These are phyloP conservation scores for Agriopis leucophaearia DNA, from an alignment of 2,888 invertebrate species.

Conservation along the genomic window DNA sequence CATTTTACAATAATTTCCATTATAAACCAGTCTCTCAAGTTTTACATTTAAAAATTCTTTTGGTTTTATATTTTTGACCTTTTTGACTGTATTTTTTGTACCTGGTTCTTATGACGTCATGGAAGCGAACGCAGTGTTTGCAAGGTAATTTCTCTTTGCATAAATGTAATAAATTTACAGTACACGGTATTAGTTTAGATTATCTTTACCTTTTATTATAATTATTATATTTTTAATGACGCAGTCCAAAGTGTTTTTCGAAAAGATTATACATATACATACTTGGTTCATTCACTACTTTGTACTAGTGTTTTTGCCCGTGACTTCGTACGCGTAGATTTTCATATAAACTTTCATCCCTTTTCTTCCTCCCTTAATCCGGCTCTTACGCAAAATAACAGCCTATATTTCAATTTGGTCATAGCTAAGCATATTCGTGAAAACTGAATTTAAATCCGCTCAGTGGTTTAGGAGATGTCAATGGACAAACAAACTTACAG, in stretches of 20 bases:
- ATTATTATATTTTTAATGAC: not conserved
- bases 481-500: no score
- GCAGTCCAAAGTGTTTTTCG: not conserved
- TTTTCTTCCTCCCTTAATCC: no score
- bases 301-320: no score
- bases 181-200: not conserved
- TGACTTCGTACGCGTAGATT: no score
- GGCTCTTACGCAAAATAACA: no score
- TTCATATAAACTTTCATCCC: no score
- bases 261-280: not conserved
- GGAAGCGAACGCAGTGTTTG: not conserved
- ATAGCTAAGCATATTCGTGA: no score
- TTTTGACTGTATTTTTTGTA: slow-evolving; percentile 1
- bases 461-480: no score
- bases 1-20: not conserved
- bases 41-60: not conserved
- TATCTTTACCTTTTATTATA: not conserved
- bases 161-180: not conserved
- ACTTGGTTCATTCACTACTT: no score
- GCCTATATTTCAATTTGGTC: no score
- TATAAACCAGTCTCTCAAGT: not conserved
- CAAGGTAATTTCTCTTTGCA: not conserved
- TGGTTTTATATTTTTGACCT: not conserved
- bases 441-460: no score
- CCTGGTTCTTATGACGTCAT: slow-evolving; percentile 5